Base-by-base conservation (phyloP, 2,888 invertebrate genomes). In the Odiellus spinosus region DNA sequence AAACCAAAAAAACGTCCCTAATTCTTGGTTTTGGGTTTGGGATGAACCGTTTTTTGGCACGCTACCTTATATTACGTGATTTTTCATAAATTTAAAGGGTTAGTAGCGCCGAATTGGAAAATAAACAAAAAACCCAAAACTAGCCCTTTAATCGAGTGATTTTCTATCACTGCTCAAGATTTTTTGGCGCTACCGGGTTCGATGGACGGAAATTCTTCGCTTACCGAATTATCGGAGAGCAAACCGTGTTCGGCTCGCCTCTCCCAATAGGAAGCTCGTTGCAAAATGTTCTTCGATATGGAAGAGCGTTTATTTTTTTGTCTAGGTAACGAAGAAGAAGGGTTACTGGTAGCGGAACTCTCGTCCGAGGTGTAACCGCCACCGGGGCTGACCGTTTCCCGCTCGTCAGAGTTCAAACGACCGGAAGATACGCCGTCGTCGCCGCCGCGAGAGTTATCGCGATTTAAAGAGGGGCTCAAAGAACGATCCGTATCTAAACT, bases 191-290 rank as follows among this genome's bases (percentile, higher is more conserved):
- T n/a, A n/a, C n/a, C n/a, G n/a, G 4, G 26, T 26, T 26, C 26
- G 8, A 26, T 26, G 26, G 26, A 26, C 3, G 59, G 59, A 50
- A 59, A 59, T 18, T 57, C 55, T 53, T 58, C 55, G 26, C 46
- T 54, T 6, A 59, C 56, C n/a, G 55, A 49, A 20, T 53, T 47
- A 48, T 60, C 60, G 39, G 58, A 56, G 32, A 58, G 44, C 6
- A 59, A 52, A 6, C 53, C 55, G 39, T 59, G 55, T 46, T 57
- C 51, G 2, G 59, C 59, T 40, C 59, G 46, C 14, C 58, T 52
- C 42, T 61, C 59, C 61, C 61, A 61, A 50, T 57, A 60, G 10
- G 56, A 55, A 5, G 61, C 60, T 36, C 59, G 45, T 26, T 53
- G 52, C 6, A 55, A 33, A 20, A 58, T 58, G 10, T 55, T 52